Base-by-base conservation (phyloP, 2,113 vertebrate genomes). In the Ictalurus punctatus region DNA sequence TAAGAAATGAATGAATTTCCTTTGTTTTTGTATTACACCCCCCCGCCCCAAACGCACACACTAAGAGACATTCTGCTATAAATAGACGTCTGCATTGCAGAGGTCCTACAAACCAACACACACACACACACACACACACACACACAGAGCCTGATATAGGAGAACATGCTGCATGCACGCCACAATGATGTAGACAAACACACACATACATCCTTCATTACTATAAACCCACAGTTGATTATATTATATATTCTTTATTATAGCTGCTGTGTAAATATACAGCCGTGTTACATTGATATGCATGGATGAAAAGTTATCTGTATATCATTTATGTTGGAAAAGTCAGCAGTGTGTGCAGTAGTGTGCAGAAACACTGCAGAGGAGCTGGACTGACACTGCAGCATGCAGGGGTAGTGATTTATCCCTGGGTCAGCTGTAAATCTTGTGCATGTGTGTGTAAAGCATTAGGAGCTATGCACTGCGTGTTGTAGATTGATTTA, bases 41-140 rank as follows among this genome's bases (percentile, higher is more conserved):
- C n/a, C 21, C 87, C 37, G 59, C 23, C 78, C 67, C 83, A 25
- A 89, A 74, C 91, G 90, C 91, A 89, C 87, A 48, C 76, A 23
- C 71, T 37, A 74, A 30, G 27, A 90, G 27, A 92, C 93, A 91
- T 87, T 90, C 86, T 91, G 92, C 95, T 96, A 96, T 95, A 96
- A 95, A 94, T 96, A 96, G 95, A 95, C 92, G 94, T 94, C 95
- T 95, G 95, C 96, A 96, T 96, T 96, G 96, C 96, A 96, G 96
- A 95, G 95, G 93, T 95, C 95, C 93, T 94, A 93, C 81, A 93
- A 93, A 86, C 88, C n/a, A 82, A 80, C 14, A 54, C 91, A 91
- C 76, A 84, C 40, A 54, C 91, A 91, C 76, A 83, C 76, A 84
- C 40, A 37, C 9, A 52, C 9, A 81, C 2, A 54, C 91, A 91